Conservation (phyloP, 2,113 vertebrate species). For the Onychorhynchus coronatus region DNA sequence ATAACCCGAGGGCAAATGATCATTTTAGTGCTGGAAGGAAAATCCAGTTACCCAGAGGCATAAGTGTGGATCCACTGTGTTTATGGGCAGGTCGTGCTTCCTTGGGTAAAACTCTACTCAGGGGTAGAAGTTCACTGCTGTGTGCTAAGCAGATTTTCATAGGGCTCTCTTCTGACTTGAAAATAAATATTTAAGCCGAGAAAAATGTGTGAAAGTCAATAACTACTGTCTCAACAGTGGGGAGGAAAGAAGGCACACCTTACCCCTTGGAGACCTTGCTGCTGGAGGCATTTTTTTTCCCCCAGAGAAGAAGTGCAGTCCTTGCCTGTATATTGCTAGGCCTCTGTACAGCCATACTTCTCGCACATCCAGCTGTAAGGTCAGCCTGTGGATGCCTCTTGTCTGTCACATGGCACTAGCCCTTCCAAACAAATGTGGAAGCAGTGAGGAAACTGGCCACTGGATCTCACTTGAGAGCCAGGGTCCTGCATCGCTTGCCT, state of each 20-base stretch:
- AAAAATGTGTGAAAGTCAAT: not conserved
- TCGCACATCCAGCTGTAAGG: not conserved
- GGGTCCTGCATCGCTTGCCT: rapidly evolving
- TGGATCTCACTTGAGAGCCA: not conserved
- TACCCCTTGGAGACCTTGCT: not conserved
- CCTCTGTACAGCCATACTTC: not conserved
- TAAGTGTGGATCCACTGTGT: not conserved
- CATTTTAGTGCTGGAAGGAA: not conserved
- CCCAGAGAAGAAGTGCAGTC: not conserved
- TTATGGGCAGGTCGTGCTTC: not conserved
- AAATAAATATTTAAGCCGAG: not conserved
- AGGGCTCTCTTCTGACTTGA: not conserved
- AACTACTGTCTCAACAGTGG: not conserved
- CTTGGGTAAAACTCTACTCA: not conserved
- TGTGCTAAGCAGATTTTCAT: not conserved
- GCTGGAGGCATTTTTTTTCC: not conserved
- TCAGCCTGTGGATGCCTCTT: rapidly evolving
- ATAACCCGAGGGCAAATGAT: not conserved
- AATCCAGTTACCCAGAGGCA: not conserved
- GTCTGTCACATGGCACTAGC: not conserved
- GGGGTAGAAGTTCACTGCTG: not conserved
- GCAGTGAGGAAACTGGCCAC: not conserved
- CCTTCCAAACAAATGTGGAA: rapidly evolving
- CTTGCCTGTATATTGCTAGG: not conserved
- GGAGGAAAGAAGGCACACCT: not conserved